Conservation (phyloP, 2,888 invertebrate genomes). For the Plagodis pulveraria region DNA sequence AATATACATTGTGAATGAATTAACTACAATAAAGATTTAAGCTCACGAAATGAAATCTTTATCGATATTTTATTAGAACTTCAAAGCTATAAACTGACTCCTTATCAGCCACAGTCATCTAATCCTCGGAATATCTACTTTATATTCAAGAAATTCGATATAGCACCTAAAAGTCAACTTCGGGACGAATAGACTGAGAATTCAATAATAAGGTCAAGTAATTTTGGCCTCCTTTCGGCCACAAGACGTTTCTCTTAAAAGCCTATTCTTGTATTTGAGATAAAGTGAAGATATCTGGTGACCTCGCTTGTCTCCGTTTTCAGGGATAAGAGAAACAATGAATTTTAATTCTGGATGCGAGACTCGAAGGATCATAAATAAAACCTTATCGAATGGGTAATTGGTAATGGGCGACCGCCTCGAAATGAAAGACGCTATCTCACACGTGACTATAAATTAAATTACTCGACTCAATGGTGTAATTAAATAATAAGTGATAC, state of each 20-base stretch:
- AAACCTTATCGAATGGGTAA: constrained; percentile 81
- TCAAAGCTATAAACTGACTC: constrained; percentile 54
- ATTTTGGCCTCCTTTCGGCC: constrained; percentile 58
- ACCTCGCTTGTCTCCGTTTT: constrained; percentile 72
- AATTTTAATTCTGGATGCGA: constrained; percentile 77
- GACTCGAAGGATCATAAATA: constrained; percentile 70
- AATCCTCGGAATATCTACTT: constrained; percentile 48
- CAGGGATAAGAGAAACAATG: constrained; percentile 82
- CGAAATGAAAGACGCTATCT: constrained; percentile 58
- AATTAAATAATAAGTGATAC: constrained; percentile 56
- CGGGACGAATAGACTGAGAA: constrained; percentile 50
- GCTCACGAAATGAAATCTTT: constrained; percentile 49
- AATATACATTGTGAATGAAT: constrained; percentile 23
- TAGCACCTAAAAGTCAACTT: constrained; percentile 49
- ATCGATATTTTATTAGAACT: constrained; percentile 55
- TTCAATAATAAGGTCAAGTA: constrained; percentile 67
- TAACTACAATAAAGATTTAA: constrained; percentile 17
- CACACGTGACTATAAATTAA: constrained; percentile 67
- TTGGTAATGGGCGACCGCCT: constrained; percentile 77
- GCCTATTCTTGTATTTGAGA: constrained; percentile 80
- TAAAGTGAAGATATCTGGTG: constrained; percentile 75
- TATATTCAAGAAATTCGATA: constrained; percentile 63
- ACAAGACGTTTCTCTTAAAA: constrained; percentile 65
- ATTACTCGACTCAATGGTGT: constrained; percentile 56
- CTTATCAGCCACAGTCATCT: constrained; percentile 59